Evolutionary conservation across 2,797 vertebrate genomes (phyloP), one percentile per base, ranked within the genome.

Genomic region (Schizopygopsis pylzovi): DNA sequence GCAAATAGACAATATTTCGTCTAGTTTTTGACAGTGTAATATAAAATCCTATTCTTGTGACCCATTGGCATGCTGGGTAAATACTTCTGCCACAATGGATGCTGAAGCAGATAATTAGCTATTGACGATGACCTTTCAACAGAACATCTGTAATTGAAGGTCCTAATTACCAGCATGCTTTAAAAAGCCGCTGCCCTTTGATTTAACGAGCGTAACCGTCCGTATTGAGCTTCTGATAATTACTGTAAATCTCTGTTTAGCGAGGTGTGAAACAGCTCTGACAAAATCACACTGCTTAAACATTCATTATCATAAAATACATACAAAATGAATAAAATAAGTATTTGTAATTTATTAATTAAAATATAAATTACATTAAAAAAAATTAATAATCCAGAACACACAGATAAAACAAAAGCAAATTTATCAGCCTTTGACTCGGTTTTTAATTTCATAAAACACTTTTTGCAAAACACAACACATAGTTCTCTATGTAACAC

Each of bases 71-170:
- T 49, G 59, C 59, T 75, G 73, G 79, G 73, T 22, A 59, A 84
- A 81, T 33, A 63, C 81, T 39, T 22, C 65, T 70, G 67, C 49
- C 63, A 71, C 59, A 43, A 49, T 73, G 83, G 41, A 85, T 45
- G 83, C 67, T 80, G 77, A 82, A 83, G 84, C 87, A 52, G 78
- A 83, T 86, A 84, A 90, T 88, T 88, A 83, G 7, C 81, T 41
- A 88, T 56, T 77, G 78, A 88, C 84, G 20, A 78, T 87, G 86
- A 90, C 85, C 82, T 90, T 90, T 88, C 79, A 79, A 72, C 65
- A 87, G 61, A 87, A 83, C 56, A 63, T 49, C 56, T 89, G 70
- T 75, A 82, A 89, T 73, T 80, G 82, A 88, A 71, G 85, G 28
- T 63, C 56, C 54, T 77, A 77, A 86, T 90, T 76, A 82, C 59